These are phyloP conservation scores for Ochropacha duplaris DNA, from an alignment of 2,888 invertebrate species.

Conservation along the genomic window DNA sequence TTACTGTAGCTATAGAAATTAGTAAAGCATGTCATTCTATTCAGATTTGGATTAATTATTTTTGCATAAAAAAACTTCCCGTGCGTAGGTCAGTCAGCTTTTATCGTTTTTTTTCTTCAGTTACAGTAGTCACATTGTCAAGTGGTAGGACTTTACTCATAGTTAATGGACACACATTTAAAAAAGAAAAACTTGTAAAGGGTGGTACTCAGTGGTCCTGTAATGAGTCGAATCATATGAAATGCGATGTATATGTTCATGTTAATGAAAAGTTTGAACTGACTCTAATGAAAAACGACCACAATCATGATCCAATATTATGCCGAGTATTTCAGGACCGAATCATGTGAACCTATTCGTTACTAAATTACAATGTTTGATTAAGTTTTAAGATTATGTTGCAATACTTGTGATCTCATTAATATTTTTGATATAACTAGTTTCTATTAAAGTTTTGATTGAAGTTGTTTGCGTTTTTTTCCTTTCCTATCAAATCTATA, in stretches of 20 bases:
- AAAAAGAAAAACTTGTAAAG: slow-evolving; percentile 46
- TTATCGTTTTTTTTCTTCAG: slow-evolving; percentile 37
- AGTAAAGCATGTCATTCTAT: background rate
- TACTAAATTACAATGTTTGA: background rate
- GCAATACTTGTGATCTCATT: background rate
- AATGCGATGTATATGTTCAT: slow-evolving; percentile 60
- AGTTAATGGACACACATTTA: slow-evolving; percentile 68
- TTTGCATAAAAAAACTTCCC: slow-evolving; percentile 6
- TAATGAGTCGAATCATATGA: slow-evolving; percentile 51
- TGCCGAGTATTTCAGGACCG: slow-evolving; percentile 59
- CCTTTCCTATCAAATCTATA: background rate
- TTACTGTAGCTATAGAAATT: background rate
- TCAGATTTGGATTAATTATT: background rate
- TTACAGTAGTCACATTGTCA: slow-evolving; percentile 63
- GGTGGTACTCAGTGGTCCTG: slow-evolving; percentile 61
- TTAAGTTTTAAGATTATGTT: background rate
- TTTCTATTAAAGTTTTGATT: background rate
- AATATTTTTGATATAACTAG: background rate
- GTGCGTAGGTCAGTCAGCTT: too few species aligned
- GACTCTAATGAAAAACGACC: slow-evolving; percentile 49
- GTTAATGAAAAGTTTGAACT: slow-evolving; percentile 64
- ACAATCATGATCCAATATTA: slow-evolving; percentile 63
- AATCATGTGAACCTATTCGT: slow-evolving; percentile 44
- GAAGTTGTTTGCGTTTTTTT: background rate
- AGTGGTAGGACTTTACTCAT: slow-evolving; percentile 60